Evolutionary conservation across 2,888 invertebrate species (phyloP), one percentile per base, ranked within the genome.

Genomic region (Eulithis prunata): DNA sequence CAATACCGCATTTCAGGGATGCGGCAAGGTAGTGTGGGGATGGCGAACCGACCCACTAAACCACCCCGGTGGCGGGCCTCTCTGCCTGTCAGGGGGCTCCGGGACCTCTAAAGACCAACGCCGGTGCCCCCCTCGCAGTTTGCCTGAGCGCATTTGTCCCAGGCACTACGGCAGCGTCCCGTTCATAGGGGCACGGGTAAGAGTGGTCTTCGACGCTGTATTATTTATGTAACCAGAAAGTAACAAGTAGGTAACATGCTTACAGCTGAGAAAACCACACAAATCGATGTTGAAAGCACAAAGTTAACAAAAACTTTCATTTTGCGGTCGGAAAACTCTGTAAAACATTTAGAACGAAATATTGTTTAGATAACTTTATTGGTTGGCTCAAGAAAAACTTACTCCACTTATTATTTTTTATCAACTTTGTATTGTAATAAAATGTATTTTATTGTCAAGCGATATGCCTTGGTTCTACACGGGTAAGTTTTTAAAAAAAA

Each of bases 341-440:
- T 60, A 60, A 69, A 52, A 66, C 65, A 66, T 70, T 70, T 62
- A 61, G 32, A 55, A 59, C 56, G 52, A 62, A 59, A 47, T 55
- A 58, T 54, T 55, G 56, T 54, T 56, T 32, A 21, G 6, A 21
- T 21, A 8, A 56, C 14, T 38, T 67, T 67, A 67, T 67, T 21
- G 62, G 43, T 49, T 46, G 28, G 21, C 21, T 21, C 1, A 21
- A 49, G 45, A 47, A 45, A 62, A 57, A 54, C 54, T 66, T 46
- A 10, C 11, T 41, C 41, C n/a, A n/a, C n/a, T n/a, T 43, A 38
- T 46, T 53, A 38, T 13, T 41, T 58, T 49, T n/a, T 11, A 43
- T 49, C 54, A 32, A 45, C 21, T 11, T 49, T 6, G 6, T 3
- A 8, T 55, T 14, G 21, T 12, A n/a, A 14, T 41, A 5, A 12